Evolutionary conservation across 2,113 vertebrate genomes (phyloP).

Genomic region (Chelonoidis abingdonii): DNA sequence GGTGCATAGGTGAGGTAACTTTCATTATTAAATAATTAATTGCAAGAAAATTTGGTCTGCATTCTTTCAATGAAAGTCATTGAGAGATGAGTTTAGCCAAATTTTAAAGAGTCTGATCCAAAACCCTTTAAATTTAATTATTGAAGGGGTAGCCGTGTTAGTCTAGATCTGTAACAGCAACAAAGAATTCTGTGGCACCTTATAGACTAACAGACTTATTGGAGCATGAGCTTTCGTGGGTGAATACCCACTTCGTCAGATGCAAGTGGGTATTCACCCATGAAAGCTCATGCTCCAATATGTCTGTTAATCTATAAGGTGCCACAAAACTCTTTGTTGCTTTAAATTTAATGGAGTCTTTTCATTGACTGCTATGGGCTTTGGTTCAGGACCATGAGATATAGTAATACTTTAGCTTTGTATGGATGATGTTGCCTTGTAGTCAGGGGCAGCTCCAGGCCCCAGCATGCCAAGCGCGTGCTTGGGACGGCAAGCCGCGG

Average conservation of each 20-base stretch:
- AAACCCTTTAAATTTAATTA: not conserved
- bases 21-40: not conserved
- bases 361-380: not conserved
- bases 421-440: not conserved
- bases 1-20: not conserved
- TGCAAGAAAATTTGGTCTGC: not conserved
- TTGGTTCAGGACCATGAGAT: not conserved
- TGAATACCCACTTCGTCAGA: too few relatives aligned
- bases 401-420: not conserved
- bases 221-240: too few relatives aligned
- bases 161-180: too few relatives aligned
- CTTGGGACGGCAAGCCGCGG: too few relatives aligned
- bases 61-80: not conserved
- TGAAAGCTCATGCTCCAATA: too few relatives aligned
- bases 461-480: too few relatives aligned
- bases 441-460: too few relatives aligned
- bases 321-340: not conserved
- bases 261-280: too few relatives aligned
- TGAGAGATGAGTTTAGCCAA: not conserved
- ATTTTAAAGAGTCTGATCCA: not conserved
- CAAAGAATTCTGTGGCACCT: too few relatives aligned
- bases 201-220: too few relatives aligned
- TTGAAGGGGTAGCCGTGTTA: too few relatives aligned
- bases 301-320: too few relatives aligned
- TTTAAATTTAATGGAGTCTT: not conserved